Conservation (phyloP, 2,797 vertebrate genomes). For the Oreochromis mossambicus region DNA sequence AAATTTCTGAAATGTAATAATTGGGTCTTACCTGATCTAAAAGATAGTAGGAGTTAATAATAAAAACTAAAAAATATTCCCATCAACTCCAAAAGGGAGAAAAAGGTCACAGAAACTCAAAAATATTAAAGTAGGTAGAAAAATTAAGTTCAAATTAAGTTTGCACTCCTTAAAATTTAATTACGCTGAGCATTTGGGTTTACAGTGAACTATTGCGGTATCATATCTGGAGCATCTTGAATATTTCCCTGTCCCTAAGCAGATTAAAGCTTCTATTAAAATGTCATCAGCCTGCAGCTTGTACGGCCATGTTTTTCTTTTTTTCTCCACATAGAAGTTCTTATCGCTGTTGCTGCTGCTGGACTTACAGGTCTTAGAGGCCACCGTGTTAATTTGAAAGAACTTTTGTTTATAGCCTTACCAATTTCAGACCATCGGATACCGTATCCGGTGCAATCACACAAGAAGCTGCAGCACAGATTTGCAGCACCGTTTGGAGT, state of each 20-base stretch:
- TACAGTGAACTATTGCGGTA: background rate
- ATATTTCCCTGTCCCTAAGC: background rate
- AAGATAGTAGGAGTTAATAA: background rate
- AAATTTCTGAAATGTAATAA: background rate
- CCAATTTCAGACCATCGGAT: background rate
- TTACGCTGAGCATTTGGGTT: background rate
- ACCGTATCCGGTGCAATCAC: background rate
- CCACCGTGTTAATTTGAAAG: constrained; percentile 13
- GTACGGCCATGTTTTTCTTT: background rate
- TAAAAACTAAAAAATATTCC: background rate
- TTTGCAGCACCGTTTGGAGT: background rate
- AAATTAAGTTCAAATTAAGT: background rate
- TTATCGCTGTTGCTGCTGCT: constrained; percentile 9
- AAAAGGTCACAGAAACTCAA: background rate
- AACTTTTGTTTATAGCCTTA: background rate
- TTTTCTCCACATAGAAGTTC: background rate
- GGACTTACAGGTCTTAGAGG: constrained; percentile 16
- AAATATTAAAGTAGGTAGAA: background rate
- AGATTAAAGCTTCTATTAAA: constrained; percentile 42
- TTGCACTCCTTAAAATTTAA: background rate
- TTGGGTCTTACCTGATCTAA: background rate
- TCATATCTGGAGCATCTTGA: background rate
- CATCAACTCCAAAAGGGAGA: background rate
- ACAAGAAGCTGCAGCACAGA: background rate
- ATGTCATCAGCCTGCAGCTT: background rate